phyloP scores from a whole-genome alignment of 2,888 invertebrate species.

The Pasiphila rectangulata region DNA sequence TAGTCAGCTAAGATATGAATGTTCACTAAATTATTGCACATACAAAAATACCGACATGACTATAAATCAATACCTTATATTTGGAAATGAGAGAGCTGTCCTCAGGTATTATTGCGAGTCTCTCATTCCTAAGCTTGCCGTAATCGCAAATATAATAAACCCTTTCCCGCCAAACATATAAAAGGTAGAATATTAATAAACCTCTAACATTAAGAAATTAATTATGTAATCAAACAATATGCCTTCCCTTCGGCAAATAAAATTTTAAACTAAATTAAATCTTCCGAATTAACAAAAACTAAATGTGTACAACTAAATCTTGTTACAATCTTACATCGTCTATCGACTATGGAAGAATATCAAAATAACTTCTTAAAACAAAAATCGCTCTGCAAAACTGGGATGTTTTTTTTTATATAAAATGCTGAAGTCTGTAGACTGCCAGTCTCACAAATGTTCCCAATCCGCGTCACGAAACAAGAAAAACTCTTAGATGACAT shows the following conservation, averaged over 20 bases:
- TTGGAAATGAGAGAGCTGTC: constrained; percentile 28
- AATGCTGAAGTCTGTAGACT: constrained; percentile 17
- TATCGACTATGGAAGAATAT: constrained; percentile 30
- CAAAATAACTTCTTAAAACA: constrained; percentile 28
- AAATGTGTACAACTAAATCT: constrained; percentile 14
- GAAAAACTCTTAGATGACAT: constrained; percentile 54
- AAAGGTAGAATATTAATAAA: constrained; percentile 4
- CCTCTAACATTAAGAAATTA: constrained; percentile 23
- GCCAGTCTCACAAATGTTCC: constrained; percentile 31
- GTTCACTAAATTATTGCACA: constrained; percentile 68
- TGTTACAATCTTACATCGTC: constrained; percentile 13
- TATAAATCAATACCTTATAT: constrained; percentile 33
- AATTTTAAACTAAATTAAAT: constrained; percentile 10
- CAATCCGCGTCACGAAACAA: constrained; percentile 35
- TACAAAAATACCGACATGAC: constrained; percentile 70
- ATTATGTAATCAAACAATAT: constrained; percentile 19
- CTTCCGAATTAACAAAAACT: constrained; percentile 12
- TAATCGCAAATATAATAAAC: constrained; percentile 3
- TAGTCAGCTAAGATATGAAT: constrained; percentile 78
- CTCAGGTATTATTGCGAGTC: constrained; percentile 17
- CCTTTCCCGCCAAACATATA: neutral
- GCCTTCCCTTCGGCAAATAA: constrained; percentile 27
- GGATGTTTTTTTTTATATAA: constrained; percentile 51
- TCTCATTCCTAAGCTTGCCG: constrained; percentile 29
- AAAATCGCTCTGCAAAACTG: constrained; percentile 39